phyloP scores from a whole-genome alignment of 1,140 invertebrate species.

The Cryptotermes secundus region DNA sequence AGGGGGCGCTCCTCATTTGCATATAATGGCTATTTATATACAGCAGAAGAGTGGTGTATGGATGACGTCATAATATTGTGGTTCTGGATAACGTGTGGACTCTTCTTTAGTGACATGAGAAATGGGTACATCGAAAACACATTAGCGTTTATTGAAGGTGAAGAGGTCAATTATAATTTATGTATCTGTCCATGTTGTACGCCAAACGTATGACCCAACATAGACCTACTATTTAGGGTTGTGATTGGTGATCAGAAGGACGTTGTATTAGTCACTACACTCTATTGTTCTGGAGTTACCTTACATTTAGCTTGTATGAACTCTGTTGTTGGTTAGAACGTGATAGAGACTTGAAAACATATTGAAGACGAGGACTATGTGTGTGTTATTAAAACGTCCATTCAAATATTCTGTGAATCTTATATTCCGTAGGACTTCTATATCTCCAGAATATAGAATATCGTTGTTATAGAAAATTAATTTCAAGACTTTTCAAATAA shows the following conservation, averaged over 20 bases:
- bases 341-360: too few species aligned
- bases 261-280: not conserved
- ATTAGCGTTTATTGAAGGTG: not conserved
- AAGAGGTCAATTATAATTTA: not conserved
- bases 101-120: not conserved
- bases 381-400: too few species aligned
- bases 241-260: not conserved
- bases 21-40: slow-evolving; percentile 10
- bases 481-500: too few species aligned
- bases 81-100: not conserved
- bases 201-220: not conserved
- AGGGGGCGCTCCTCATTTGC: not conserved
- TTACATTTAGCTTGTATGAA: not conserved
- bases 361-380: too few species aligned
- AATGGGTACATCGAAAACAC: not conserved
- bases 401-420: too few species aligned
- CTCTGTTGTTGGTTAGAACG: too few species aligned
- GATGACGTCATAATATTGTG: not conserved
- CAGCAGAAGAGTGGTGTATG: too few species aligned
- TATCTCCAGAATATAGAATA: too few species aligned
- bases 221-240: not conserved
- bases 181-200: not conserved
- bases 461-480: too few species aligned
- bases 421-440: too few species aligned
- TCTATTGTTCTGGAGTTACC: not conserved